phyloP scores from a whole-genome alignment of 2,888 invertebrate genomes.

The Sphaeridia pumilis region DNA sequence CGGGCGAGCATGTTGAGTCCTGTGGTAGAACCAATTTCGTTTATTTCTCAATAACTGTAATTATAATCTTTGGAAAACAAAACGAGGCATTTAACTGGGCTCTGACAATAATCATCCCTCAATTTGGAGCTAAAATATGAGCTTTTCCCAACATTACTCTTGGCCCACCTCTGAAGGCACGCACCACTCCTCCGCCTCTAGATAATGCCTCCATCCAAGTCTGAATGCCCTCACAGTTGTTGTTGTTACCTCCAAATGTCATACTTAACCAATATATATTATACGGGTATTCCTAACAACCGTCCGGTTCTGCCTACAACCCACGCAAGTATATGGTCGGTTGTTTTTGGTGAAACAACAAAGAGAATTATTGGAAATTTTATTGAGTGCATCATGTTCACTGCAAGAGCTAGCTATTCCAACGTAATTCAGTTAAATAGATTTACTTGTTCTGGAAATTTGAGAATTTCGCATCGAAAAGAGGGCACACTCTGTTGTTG shows the following conservation, averaged over 20 bases:
- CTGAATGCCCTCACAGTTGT: not conserved
- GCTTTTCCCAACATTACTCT: not conserved
- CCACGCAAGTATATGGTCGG: too few species aligned
- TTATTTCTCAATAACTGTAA: conserved; percentile 5
- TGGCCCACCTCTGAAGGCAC: not conserved
- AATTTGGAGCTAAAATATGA: conserved; percentile 1
- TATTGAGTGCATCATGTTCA: too few species aligned
- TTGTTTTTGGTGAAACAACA: too few species aligned
- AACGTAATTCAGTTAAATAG: not conserved
- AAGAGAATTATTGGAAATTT: too few species aligned
- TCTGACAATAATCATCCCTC: not conserved
- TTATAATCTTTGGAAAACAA: conserved; percentile 4
- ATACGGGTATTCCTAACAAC: too few species aligned
- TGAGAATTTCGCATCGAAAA: not conserved
- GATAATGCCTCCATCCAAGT: not conserved
- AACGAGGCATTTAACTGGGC: not conserved
- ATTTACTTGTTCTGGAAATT: not conserved
- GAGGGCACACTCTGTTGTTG: too few species aligned
- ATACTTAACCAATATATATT: too few species aligned
- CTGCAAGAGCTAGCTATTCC: too few species aligned
- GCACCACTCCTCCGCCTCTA: conserved; percentile 1
- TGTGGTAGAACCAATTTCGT: not conserved
- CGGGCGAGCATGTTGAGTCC: too few species aligned
- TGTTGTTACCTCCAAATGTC: too few species aligned
- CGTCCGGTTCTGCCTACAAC: too few species aligned